A percentile compares a stretch with the other conserved stretches of the same genome.
Evolutionary conservation across 2,888 invertebrate species (phyloP).

Genomic region (Trichogramma evanescens): DNA sequence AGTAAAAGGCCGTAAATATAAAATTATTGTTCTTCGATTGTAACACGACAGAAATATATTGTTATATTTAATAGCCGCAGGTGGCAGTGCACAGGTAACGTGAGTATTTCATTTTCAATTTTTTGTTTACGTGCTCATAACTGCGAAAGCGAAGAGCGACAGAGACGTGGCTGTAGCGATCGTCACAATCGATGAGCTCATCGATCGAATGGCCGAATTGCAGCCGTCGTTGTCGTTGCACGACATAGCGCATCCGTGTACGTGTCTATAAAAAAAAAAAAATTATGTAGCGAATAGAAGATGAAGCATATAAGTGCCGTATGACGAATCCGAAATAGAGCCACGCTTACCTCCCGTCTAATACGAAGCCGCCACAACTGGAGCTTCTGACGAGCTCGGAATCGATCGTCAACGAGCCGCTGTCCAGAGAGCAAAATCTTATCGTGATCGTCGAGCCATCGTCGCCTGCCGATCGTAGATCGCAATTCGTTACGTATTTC

Average conservation of each 20-base stretch:
- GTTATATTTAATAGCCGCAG: no score
- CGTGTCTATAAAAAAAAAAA: constrained; percentile 57
- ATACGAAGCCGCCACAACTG: constrained; percentile 93
- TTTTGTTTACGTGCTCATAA: no score
- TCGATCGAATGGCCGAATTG: constrained; percentile 49
- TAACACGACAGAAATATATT: no score
- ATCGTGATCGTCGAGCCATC: constrained; percentile 76
- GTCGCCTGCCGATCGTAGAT: constrained; percentile 55
- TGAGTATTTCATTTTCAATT: no score
- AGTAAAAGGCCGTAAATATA: background rate
- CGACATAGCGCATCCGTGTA: constrained; percentile 88
- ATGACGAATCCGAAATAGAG: background rate
- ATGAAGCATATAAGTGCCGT: background rate
- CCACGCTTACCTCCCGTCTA: constrained; percentile 65
- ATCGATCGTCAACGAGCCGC: constrained; percentile 90
- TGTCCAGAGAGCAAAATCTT: constrained; percentile 91
- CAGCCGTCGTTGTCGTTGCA: constrained; percentile 91
- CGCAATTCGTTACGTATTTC: background rate
- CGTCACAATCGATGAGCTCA: background rate
- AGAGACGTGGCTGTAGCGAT: background rate
- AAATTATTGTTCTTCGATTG: no score
- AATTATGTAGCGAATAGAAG: background rate
- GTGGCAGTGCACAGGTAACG: no score
- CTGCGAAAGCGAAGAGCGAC: background rate
- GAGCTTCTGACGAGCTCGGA: constrained; percentile 95